Evolutionary conservation across 2,113 vertebrate genomes (phyloP), one percentile per base, ranked within the genome.

Genomic region (Narcine bancroftii): DNA sequence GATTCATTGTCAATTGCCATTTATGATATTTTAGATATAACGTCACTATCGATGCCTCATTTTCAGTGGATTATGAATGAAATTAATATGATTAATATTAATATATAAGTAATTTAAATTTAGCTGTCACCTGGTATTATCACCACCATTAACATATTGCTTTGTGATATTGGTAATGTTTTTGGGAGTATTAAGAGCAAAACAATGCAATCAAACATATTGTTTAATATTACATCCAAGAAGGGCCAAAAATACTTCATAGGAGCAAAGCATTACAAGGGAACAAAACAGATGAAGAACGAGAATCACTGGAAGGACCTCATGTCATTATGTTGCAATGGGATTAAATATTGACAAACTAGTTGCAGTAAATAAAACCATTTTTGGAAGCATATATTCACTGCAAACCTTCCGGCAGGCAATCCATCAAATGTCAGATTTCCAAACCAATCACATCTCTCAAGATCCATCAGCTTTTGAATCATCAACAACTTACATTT

Each of bases 61-160:
- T 91, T 91, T 87, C 66, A 47, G 39, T 91, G 89, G 63, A 91
- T 42, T 42, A 39, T 47, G 42, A 91, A 13, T 29, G 66, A 3
- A 91, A 91, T 91, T 29, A 71, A 9, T 91, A 36, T 91, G 65
- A 91, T 91, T 91, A 91, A 91, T 53, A 91, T 45, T 47, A 69
- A 91, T 36, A 26, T 39, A 42, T 47, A 47, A 66, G 89, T 47
- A 47, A 39, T 71, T 66, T 91, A 66, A 91, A 91, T 91, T 91
- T 45, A 91, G 63, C 39, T 91, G 63, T 91, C 89, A 91, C 36
- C 65, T 42, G 60, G 89, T 69, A 65, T 36, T 21, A 45, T 36
- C 89, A 69, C 60, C 39, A 91, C 39, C 63, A 26, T 91, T 66
- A 91, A 69, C 26, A 39, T 69, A 91, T 39, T 71, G 65, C 26